phyloP scores from a whole-genome alignment of 2,888 invertebrate genomes.

The Heteropelma amictum region DNA sequence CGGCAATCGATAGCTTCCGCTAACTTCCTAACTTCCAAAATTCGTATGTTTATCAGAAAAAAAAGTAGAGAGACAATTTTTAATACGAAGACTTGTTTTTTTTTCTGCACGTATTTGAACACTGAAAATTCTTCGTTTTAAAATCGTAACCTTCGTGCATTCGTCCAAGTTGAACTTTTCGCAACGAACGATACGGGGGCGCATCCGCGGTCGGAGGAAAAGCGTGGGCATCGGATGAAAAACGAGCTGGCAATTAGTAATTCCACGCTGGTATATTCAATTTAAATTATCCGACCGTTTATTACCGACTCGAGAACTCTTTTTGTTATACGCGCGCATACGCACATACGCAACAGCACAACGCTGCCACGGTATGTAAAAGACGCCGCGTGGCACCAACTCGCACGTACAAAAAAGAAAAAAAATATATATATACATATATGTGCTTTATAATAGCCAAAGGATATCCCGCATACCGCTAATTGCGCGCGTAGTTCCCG shows the following conservation, averaged over 20 bases:
- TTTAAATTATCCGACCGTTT: conserved; percentile 71
- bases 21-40: too few species aligned
- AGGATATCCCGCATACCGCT: conserved; percentile 64
- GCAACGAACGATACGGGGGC: background rate
- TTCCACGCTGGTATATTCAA: conserved; percentile 65
- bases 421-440: too few species aligned
- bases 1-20: too few species aligned
- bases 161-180: background rate
- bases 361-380: too few species aligned
- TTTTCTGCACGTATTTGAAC: too few species aligned
- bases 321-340: background rate
- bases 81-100: too few species aligned
- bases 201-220: conserved; percentile 38
- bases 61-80: too few species aligned
- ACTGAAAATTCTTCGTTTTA: too few species aligned
- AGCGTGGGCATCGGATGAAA: conserved; percentile 41
- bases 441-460: conserved; percentile 32
- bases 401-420: conserved; percentile 14
- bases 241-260: conserved; percentile 60
- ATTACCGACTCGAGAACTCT: conserved; percentile 58
- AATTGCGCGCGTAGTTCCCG: conserved; percentile 66
- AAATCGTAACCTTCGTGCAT: too few species aligned
- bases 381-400: conserved; percentile 41
- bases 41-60: too few species aligned
- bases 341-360: too few species aligned